These are phyloP conservation scores for Megaceryle torquata DNA, from an alignment of 2,113 vertebrate genomes.

Conservation along the genomic window DNA sequence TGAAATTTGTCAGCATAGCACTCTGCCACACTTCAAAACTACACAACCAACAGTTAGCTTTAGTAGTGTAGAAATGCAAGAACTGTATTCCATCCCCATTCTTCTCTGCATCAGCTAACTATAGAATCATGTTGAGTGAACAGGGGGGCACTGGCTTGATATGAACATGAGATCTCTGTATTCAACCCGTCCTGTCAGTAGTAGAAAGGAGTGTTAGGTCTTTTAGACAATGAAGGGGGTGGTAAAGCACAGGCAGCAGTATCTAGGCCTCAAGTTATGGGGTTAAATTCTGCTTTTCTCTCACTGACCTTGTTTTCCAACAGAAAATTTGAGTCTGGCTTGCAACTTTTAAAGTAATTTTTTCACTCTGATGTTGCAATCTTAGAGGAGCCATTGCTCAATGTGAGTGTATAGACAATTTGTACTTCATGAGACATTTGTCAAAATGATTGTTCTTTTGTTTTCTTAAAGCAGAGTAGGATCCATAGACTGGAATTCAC, in stretches of 20 bases:
- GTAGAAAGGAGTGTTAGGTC: neutral
- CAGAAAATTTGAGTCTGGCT: neutral
- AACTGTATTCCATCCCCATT: neutral
- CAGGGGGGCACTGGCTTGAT: neutral
- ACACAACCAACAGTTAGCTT: neutral
- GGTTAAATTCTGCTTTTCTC: neutral
- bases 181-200: neutral
- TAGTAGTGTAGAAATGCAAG: neutral
- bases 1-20: neutral
- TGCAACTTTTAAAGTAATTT: neutral
- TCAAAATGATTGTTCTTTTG: neutral
- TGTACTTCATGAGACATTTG: neutral
- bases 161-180: neutral
- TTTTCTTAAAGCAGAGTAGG: neutral
- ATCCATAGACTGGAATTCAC: neutral
- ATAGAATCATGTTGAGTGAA: neutral
- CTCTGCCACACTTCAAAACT: neutral
- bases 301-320: neutral
- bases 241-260: neutral
- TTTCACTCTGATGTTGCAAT: neutral
- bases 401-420: neutral
- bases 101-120: neutral
- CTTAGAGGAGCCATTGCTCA: neutral
- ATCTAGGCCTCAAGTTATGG: neutral
- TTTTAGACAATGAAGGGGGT: neutral